Base-by-base conservation (phyloP, 2,888 invertebrate species). In the Eugnorisma glareosa region DNA sequence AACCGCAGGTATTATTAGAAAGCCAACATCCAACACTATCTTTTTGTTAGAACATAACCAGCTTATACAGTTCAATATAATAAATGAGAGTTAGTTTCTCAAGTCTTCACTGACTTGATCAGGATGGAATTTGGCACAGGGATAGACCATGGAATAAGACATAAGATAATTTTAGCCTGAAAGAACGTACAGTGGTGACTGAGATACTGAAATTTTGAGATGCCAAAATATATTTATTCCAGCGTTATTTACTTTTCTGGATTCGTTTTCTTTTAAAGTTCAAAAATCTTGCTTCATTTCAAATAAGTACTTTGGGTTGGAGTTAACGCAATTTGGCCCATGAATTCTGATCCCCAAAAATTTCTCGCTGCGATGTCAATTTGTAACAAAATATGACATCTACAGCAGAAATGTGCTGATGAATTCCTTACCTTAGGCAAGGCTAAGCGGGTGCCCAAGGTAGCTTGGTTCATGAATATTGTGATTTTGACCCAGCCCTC, bases 381-480 rank as follows among this genome's bases (percentile, higher is more conserved):
- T 61, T 18, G 35, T 61, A 45, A 40, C 54, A 35, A 70, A 81
- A 67, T 57, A 63, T 57, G 61, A 21, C 57, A 63, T 63, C 28
- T 37, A 51, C 21, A 28, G 43, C 21, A 43, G 57, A 57, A 71
- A 54, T 28, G 76, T 70, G 69, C 51, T 69, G 67, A 81, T 77
- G 61, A 67, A 76, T 35, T 82, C 43, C 68, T 59, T 54, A 63
- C 51, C 40, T 13, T 24, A 43, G 57, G 73, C 37, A 37, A 73
- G 45, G 31, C 67, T 70, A 67, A 81, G 67, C 37, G 68, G 43
- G 45, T n/a, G 40, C 48, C 31, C 28, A 57, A 67, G 61, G 69
- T 78, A 70, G 24, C 48, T 43, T 40, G 2, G 57, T n/a, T 78
- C 72, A 82, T 82, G 79, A 82, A 82, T 82, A 82, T 82, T 67